Percentiles rank a stretch among this genome's conserved stretches.
Conservation (phyloP, 2,888 invertebrate genomes). For the Megalurothrips usitatus region DNA sequence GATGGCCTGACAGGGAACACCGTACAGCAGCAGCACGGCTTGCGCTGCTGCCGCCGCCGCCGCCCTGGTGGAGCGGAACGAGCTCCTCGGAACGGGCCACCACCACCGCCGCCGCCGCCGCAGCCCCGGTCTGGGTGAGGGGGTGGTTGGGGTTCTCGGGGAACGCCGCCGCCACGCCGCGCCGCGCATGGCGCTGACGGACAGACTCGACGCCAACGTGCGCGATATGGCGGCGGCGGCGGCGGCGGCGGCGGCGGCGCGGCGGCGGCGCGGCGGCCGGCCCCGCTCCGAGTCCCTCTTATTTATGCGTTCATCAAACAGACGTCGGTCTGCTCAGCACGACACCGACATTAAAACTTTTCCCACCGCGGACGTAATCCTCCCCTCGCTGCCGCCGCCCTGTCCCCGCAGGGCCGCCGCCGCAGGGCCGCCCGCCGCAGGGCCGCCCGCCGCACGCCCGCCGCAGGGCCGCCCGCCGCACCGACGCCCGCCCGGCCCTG, state of each 20-base stretch:
- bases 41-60: not conserved
- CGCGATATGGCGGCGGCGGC: not conserved
- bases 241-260: not conserved
- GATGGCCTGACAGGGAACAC: too few relatives aligned
- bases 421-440: not conserved
- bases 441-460: too few relatives aligned
- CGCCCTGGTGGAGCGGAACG: not conserved
- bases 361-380: not conserved
- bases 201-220: not conserved
- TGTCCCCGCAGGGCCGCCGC: not conserved
- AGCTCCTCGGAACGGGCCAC: too few relatives aligned
- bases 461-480: not conserved
- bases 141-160: not conserved
- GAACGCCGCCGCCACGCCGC: not conserved
- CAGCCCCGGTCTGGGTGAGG: not conserved
- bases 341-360: not conserved
- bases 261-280: not conserved
- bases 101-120: too few relatives aligned
- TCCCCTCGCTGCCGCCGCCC: not conserved
- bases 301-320: not conserved
- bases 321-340: too few relatives aligned
- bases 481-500: too few relatives aligned
- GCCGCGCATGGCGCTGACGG: not conserved
- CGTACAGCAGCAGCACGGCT: too few relatives aligned
- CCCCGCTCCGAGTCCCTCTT: not conserved